A percentile compares a stretch with the other conserved stretches of the same genome.
These are phyloP conservation scores for Acheta domesticus DNA, from an alignment of 2,888 invertebrate genomes.

Conservation along the genomic window DNA sequence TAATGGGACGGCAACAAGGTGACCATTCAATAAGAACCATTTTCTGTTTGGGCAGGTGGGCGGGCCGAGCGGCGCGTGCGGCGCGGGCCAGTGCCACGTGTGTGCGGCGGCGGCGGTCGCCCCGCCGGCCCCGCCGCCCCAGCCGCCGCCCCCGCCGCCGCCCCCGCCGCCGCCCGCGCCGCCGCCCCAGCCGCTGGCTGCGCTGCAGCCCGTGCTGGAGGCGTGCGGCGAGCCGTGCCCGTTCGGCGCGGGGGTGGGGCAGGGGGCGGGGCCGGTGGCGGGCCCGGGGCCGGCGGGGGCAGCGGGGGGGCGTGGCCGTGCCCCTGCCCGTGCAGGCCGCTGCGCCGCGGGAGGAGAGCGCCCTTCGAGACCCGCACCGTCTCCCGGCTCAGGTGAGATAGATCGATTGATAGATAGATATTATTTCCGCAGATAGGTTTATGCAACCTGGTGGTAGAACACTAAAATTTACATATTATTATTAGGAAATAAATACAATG, in stretches of 20 bases:
- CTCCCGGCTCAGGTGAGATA: neutral
- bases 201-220: too few species aligned
- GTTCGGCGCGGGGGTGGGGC: too few species aligned
- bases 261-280: neutral
- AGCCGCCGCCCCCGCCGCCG: neutral
- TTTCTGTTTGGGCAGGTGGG: neutral
- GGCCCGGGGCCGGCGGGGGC: neutral
- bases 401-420: too few species aligned
- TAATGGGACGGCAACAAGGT: neutral
- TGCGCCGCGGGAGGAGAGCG: neutral
- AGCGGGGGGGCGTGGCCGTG: neutral
- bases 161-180: neutral
- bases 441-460: too few species aligned
- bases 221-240: too few species aligned
- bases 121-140: neutral
- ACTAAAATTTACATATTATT: too few species aligned
- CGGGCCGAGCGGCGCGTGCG: neutral
- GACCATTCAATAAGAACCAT: neutral
- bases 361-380: neutral
- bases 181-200: neutral
- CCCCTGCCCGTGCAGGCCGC: neutral
- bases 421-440: too few species aligned
- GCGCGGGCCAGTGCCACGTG: neutral
- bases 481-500: too few species aligned
- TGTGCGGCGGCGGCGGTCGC: neutral